Percentiles rank a stretch among this genome's conserved stretches.
Evolutionary conservation across 2,113 vertebrate genomes (phyloP).

Genomic region (Siniperca knerii): DNA sequence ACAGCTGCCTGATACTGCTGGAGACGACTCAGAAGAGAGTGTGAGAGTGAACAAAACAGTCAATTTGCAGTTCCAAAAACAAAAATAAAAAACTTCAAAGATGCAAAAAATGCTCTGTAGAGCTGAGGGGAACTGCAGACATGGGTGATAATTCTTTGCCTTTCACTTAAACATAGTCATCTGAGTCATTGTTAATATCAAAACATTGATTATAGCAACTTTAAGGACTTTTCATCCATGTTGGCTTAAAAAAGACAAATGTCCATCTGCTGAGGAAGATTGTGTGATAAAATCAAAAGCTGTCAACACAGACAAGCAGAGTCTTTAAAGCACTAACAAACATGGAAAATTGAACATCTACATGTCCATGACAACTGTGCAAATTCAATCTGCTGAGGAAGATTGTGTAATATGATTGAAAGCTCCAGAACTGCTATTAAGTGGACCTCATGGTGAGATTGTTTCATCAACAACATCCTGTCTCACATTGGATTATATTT

Average conservation of each 20-base stretch:
- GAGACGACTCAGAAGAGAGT: too few species aligned
- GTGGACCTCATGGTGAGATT: not conserved
- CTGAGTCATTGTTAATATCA: not conserved
- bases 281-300: not conserved
- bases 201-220: not conserved
- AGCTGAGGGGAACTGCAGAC: too few species aligned
- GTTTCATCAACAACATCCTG: not conserved
- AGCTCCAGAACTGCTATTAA: not conserved
- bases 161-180: not conserved
- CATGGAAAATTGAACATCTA: not conserved
- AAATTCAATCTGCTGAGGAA: not conserved
- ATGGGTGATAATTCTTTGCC: not conserved
- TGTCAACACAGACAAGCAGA: not conserved
- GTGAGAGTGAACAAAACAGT: not conserved
- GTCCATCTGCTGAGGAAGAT: not conserved
- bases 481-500: not conserved
- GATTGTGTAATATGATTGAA: not conserved
- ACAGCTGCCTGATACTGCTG: too few species aligned
- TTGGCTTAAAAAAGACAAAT: not conserved
- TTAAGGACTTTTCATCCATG: not conserved
- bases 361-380: not conserved
- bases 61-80: not conserved
- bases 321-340: not conserved
- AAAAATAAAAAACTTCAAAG: too few species aligned
- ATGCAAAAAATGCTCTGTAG: too few species aligned